These are phyloP conservation scores for Cherax quadricarinatus DNA, from an alignment of 1,140 invertebrate genomes.

Conservation along the genomic window DNA sequence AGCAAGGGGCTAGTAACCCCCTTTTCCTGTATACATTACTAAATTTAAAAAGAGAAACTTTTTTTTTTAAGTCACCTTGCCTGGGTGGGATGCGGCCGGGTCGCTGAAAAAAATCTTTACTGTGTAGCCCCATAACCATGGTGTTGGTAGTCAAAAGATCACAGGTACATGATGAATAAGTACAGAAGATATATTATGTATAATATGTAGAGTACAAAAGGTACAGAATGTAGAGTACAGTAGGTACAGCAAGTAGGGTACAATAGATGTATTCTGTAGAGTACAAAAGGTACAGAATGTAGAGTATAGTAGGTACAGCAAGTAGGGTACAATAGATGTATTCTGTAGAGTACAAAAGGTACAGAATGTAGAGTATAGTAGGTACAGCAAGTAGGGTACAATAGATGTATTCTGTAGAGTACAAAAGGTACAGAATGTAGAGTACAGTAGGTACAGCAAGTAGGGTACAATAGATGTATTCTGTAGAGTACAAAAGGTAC, in stretches of 20 bases:
- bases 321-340: neutral
- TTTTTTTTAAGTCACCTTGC: too few species aligned
- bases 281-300: neutral
- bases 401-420: neutral
- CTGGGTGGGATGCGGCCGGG: too few species aligned
- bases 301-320: neutral
- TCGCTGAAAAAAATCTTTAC: too few species aligned
- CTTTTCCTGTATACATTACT: too few species aligned
- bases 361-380: neutral
- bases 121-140: too few species aligned
- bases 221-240: too few species aligned
- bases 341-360: neutral
- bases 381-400: neutral
- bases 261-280: neutral
- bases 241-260: too few species aligned
- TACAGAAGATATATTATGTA: too few species aligned
- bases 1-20: too few species aligned
- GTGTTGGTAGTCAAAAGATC: too few species aligned
- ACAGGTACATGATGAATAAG: neutral
- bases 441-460: neutral
- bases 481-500: neutral
- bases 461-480: neutral
- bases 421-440: neutral
- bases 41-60: too few species aligned
- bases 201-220: too few species aligned